Conservation (phyloP, 1,140 invertebrate genomes). For the Drosophila albomicans region DNA sequence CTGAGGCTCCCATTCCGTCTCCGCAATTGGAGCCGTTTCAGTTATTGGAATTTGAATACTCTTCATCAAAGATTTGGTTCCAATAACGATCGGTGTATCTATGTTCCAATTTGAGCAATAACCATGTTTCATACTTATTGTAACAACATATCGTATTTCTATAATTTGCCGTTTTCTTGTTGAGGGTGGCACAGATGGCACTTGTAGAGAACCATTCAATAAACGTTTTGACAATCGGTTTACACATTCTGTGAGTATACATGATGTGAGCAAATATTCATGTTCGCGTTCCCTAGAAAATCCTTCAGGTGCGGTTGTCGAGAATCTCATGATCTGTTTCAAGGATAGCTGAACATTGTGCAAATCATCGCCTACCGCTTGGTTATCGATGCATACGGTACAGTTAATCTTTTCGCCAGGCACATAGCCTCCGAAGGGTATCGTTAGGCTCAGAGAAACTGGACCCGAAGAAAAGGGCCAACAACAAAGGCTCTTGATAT, state of each 20-base stretch:
- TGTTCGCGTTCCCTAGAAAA: constrained; percentile 34
- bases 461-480: constrained; percentile 75
- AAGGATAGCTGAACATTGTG: constrained; percentile 46
- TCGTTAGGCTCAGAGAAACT: constrained; percentile 56
- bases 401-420: constrained; percentile 72
- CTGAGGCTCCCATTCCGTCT: no score
- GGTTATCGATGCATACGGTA: constrained; percentile 63
- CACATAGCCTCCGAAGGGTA: constrained; percentile 76
- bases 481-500: constrained; percentile 70
- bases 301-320: constrained; percentile 40
- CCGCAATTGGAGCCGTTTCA: constrained; percentile 50
- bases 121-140: constrained; percentile 48
- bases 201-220: constrained; percentile 52
- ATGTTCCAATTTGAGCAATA: constrained; percentile 57
- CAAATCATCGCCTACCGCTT: constrained; percentile 64
- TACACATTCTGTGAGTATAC: constrained; percentile 49
- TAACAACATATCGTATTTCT: constrained; percentile 47
- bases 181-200: constrained; percentile 68
- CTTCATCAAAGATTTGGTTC: constrained; percentile 68
- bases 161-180: constrained; percentile 55
- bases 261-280: constrained; percentile 33
- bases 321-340: constrained; percentile 55
- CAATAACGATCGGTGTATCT: constrained; percentile 64
- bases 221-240: constrained; percentile 61
- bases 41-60: constrained; percentile 63